Evolutionary conservation across 2,113 vertebrate genomes (phyloP).

Genomic region (Neogale vison): DNA sequence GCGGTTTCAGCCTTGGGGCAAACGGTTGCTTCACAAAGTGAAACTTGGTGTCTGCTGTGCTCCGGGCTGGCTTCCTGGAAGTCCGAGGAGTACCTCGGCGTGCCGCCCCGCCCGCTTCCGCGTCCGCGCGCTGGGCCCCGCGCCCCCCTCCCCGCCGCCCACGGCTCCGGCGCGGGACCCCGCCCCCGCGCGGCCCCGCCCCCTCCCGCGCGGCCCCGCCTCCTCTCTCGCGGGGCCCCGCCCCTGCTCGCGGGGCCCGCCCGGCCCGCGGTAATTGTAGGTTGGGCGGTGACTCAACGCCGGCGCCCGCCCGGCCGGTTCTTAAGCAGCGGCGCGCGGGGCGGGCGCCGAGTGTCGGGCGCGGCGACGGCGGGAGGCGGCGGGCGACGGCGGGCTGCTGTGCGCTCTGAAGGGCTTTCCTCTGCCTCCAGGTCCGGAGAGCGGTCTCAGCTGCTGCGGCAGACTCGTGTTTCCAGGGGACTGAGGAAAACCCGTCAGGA

Average conservation of each 20-base stretch:
- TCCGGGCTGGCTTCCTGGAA: background rate
- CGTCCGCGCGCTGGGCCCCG: background rate
- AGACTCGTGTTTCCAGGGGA: conserved; percentile 40
- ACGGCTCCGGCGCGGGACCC: background rate
- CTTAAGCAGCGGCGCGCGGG: conserved; percentile 70
- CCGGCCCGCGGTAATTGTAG: too few relatives aligned
- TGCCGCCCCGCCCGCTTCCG: too few relatives aligned
- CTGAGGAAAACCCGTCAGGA: conserved; percentile 58
- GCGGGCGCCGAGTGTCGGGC: background rate
- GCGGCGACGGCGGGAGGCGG: background rate
- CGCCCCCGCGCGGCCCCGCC: too few relatives aligned
- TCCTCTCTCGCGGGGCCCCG: too few relatives aligned
- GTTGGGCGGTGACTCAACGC: too few relatives aligned
- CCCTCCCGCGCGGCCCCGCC: too few relatives aligned
- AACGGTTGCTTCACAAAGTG: conserved; percentile 58
- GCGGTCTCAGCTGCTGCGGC: background rate
- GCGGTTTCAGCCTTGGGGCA: conserved; percentile 36
- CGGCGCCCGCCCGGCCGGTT: background rate
- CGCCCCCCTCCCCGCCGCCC: background rate
- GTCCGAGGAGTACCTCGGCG: background rate
- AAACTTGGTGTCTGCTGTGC: background rate
- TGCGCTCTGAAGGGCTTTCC: background rate
- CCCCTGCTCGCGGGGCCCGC: too few relatives aligned
- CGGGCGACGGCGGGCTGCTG: background rate
- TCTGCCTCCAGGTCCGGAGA: conserved; percentile 34